Evolutionary conservation across 2,888 invertebrate species (phyloP), one percentile per base, ranked within the genome.

Genomic region (Notodonta dromedarius): DNA sequence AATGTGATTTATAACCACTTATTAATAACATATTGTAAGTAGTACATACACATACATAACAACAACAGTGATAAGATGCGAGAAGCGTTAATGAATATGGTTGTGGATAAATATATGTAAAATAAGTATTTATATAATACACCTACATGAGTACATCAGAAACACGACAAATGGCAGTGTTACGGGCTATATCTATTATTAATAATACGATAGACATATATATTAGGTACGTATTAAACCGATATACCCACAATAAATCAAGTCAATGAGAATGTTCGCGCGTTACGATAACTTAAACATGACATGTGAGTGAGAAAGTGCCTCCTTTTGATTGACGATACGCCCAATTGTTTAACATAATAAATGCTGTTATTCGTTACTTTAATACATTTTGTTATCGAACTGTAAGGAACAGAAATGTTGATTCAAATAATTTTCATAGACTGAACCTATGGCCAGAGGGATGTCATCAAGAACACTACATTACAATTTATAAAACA

Each of bases 101-200:
- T 62, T 60, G 68, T 65, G 61, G 59, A 63, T 16, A 69, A 57
- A 71, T 64, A 73, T 50, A 24, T 24, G 24, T 2, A n/a, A 16
- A 16, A 50, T 50, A 50, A 32, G 11, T 52, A 52, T n/a, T 8
- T 54, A 54, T n/a, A 39, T 39, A 52, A 32, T n/a, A 66, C 65
- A 71, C 55, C 65, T 61, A 73, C 71, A 71, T 62, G 68, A 71
- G 58, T 61, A 73, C 71, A 71, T 62, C 69, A 71, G 58, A 74
- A 76, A 74, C 77, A 73, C 74, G 76, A 74, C 70, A 58, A 59
- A 68, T 74, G 70, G 67, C 73, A 65, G 64, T 65, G 61, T 66
- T 66, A 64, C 58, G 61, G 53, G 64, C 68, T 59, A 66, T 59
- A 62, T 60, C 58, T 63, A 66, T 63, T 64, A 57, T 60, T 56